A percentile compares a stretch with the other conserved stretches of the same genome.
These are phyloP conservation scores for Philaethria dido DNA, from an alignment of 2,888 invertebrate genomes.

Conservation along the genomic window DNA sequence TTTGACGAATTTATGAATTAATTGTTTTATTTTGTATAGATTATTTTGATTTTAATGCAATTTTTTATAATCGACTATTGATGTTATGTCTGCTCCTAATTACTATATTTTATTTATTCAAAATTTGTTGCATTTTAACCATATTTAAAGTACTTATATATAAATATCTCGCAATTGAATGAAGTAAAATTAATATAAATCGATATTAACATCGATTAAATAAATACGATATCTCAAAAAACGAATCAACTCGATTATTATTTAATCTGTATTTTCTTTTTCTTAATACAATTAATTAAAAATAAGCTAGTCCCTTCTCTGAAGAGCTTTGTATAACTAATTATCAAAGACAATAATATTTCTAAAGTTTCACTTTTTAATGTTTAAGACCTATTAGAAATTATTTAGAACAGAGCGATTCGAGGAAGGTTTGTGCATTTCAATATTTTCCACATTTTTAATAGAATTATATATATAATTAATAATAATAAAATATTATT, in stretches of 20 bases:
- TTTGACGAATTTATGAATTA: conserved; percentile 13
- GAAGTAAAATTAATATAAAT: background rate
- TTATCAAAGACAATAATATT: conserved; percentile 28
- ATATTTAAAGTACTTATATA: background rate
- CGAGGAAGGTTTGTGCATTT: conserved; percentile 22
- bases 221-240: conserved; percentile 18
- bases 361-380: conserved; percentile 17
- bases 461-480: no score
- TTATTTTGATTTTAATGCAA: conserved; percentile 2
- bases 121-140: background rate
- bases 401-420: conserved; percentile 12
- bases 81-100: background rate
- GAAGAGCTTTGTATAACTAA: conserved; percentile 28
- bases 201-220: background rate
- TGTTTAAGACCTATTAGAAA: conserved; percentile 14
- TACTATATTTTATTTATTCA: background rate
- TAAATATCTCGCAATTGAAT: background rate
- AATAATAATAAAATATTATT: conserved; percentile 1
- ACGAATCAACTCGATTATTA: conserved; percentile 5
- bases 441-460: background rate
- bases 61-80: conserved; percentile 10
- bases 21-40: background rate
- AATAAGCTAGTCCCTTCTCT: conserved; percentile 26
- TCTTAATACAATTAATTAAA: conserved; percentile 4
- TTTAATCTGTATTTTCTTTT: background rate